Evolutionary conservation across 2,113 vertebrate species (phyloP).

Genomic region (Myotis davidii): DNA sequence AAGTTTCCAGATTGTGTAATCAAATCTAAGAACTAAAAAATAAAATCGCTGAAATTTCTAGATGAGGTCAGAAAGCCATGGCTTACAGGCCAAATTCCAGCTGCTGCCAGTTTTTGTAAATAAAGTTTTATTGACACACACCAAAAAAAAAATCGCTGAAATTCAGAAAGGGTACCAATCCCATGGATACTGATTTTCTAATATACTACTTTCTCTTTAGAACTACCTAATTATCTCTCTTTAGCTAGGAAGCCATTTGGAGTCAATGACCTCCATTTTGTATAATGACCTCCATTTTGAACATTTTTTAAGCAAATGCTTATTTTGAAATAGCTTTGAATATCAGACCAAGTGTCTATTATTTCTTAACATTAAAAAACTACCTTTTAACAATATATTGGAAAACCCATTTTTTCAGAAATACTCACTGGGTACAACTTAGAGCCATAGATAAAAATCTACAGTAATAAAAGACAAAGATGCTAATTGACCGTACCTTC

Average conservation of each 20-base stretch:
- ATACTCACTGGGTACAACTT: neutral
- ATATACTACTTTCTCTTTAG: constrained; percentile 80
- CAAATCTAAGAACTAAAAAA: constrained; percentile 73
- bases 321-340: constrained; percentile 57
- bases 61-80: neutral
- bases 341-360: constrained; percentile 42
- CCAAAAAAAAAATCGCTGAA: constrained; percentile 75
- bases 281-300: constrained; percentile 79
- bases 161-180: constrained; percentile 82
- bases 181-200: constrained; percentile 83
- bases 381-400: constrained; percentile 40
- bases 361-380: constrained; percentile 48
- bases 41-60: neutral
- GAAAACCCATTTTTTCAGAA: constrained; percentile 6
- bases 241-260: constrained; percentile 78
- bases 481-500: too few relatives aligned
- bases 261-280: constrained; percentile 69
- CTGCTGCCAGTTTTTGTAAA: neutral
- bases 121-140: neutral
- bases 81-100: neutral
- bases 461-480: too few relatives aligned
- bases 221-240: constrained; percentile 82
- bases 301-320: constrained; percentile 62
- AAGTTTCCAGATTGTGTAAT: constrained; percentile 79
- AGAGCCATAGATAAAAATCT: neutral